These are phyloP conservation scores for Hesperia comma DNA, from an alignment of 2,888 invertebrate species.

Conservation along the genomic window DNA sequence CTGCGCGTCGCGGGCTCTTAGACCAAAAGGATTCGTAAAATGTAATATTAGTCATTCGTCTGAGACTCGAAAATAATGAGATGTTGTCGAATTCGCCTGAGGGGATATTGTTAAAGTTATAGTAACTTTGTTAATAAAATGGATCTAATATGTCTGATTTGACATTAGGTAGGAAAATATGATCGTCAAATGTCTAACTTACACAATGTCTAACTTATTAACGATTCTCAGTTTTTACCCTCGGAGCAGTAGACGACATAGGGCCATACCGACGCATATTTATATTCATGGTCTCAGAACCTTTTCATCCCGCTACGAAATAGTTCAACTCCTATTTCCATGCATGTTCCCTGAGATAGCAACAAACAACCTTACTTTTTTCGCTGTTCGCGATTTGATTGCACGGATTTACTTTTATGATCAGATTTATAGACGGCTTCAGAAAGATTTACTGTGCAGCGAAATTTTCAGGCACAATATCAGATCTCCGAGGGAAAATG, in stretches of 20 bases:
- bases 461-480: slow-evolving; percentile 18
- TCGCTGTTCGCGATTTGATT: slow-evolving; percentile 79
- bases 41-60: neutral
- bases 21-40: neutral
- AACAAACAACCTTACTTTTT: slow-evolving; percentile 80
- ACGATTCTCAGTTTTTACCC: slow-evolving; percentile 29
- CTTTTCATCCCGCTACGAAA: slow-evolving; percentile 69
- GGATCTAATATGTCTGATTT: too few species aligned
- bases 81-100: neutral
- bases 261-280: slow-evolving; percentile 64
- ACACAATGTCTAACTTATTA: too few species aligned
- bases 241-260: slow-evolving; percentile 56
- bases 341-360: slow-evolving; percentile 71
- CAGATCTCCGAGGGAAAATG: slow-evolving; percentile 10
- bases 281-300: slow-evolving; percentile 74
- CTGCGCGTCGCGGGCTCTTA: too few species aligned
- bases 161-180: too few species aligned
- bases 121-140: neutral
- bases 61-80: neutral
- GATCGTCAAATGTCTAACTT: too few species aligned
- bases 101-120: neutral
- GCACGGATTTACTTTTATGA: slow-evolving; percentile 81
- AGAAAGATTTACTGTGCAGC: slow-evolving; percentile 62
- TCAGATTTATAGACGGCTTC: slow-evolving; percentile 79
- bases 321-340: slow-evolving; percentile 71